Percentiles rank a stretch among this genome's conserved stretches.
These are phyloP conservation scores for Meteorus cinctellus DNA, from an alignment of 2,888 invertebrate species.

Conservation along the genomic window DNA sequence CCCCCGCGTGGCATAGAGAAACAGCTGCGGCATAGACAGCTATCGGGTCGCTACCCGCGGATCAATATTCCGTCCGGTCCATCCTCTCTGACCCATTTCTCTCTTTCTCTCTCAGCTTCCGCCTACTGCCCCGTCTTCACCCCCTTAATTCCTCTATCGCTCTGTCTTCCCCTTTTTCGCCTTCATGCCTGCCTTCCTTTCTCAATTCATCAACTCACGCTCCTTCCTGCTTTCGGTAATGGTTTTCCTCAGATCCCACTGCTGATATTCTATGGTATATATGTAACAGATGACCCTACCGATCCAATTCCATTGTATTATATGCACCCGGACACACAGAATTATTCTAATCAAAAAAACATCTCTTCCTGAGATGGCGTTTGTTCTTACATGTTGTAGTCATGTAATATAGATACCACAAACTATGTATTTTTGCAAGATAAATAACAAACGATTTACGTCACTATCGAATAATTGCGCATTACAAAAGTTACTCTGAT, in stretches of 20 bases:
- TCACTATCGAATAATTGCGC: too few species aligned
- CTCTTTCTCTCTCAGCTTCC: constrained; percentile 45
- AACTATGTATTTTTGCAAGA: too few species aligned
- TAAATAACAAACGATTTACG: too few species aligned
- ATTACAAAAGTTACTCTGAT: too few species aligned
- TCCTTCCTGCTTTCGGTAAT: background rate
- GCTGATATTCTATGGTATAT: too few species aligned
- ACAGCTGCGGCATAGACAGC: constrained; percentile 45
- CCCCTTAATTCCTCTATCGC: constrained; percentile 9
- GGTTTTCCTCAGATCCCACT: background rate
- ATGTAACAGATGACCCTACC: too few species aligned
- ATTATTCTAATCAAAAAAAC: too few species aligned
- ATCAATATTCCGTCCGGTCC: constrained; percentile 72
- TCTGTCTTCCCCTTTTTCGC: constrained; percentile 21
- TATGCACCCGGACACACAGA: background rate
- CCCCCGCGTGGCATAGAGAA: constrained; percentile 11
- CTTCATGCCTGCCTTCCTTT: constrained; percentile 13
- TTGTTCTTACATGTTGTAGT: too few species aligned
- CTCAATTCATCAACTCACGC: constrained; percentile 6
- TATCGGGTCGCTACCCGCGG: constrained; percentile 59
- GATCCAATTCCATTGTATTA: background rate
- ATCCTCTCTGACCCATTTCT: constrained; percentile 71
- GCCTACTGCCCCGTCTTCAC: constrained; percentile 16
- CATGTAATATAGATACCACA: too few species aligned
- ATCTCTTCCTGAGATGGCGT: too few species aligned